Conservation (phyloP, 2,888 invertebrate genomes). For the Eristalis intricaria region DNA sequence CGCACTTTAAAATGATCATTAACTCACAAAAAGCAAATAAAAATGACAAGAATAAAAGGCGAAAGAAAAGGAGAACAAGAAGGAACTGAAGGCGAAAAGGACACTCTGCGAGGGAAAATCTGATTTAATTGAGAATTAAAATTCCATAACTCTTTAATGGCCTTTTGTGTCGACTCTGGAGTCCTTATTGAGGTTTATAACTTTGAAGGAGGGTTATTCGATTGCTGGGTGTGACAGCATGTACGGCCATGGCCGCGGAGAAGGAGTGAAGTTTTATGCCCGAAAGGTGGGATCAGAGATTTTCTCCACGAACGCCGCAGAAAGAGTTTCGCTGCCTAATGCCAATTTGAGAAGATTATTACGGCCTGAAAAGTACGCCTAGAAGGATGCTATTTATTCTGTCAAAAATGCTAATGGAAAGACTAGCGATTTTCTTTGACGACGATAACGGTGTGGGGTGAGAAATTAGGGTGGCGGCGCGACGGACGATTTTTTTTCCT, state of each 20-base stretch:
- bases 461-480: background rate
- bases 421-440: conserved; percentile 13
- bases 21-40: conserved; percentile 10
- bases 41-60: background rate
- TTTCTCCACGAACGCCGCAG: background rate
- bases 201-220: conserved; percentile 1
- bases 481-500: conserved; percentile 1
- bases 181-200: conserved; percentile 34
- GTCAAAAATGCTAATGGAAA: conserved; percentile 15
- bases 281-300: conserved; percentile 11
- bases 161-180: conserved; percentile 21
- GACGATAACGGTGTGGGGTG: background rate
- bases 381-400: conserved; percentile 8
- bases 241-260: background rate
- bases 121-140: conserved; percentile 40
- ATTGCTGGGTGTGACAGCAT: background rate
- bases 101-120: background rate
- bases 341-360: conserved; percentile 51
- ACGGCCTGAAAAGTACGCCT: conserved; percentile 13
- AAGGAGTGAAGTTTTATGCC: conserved; percentile 22
- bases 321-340: conserved; percentile 16
- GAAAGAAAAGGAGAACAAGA: background rate
- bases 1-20: conserved; percentile 32
- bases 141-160: conserved; percentile 48
- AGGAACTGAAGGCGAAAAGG: background rate